Conservation (phyloP, 2,113 vertebrate species). For the Passer domesticus region DNA sequence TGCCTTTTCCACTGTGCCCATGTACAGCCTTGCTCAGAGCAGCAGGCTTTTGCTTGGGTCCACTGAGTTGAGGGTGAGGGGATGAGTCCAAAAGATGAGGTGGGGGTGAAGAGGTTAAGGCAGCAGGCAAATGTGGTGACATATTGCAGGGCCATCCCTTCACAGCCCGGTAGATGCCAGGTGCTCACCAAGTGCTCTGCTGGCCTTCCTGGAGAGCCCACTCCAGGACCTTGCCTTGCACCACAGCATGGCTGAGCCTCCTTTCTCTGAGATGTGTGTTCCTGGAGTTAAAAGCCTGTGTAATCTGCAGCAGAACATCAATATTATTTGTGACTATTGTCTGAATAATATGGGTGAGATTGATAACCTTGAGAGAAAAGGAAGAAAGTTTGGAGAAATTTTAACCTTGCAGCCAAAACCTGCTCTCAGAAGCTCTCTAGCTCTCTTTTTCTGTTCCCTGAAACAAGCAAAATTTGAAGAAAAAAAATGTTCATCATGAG, state of each 20-base stretch:
- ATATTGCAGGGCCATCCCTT: fast-evolving
- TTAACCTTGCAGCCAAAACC: not conserved
- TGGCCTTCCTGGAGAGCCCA: not conserved
- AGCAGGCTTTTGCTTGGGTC: not conserved
- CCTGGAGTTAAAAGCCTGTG: not conserved
- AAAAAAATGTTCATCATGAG: not conserved
- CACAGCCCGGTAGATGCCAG: not conserved
- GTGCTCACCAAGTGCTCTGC: fast-evolving
- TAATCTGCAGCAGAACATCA: not conserved
- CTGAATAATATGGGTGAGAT: not conserved
- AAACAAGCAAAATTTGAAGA: not conserved
- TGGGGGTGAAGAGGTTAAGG: not conserved
- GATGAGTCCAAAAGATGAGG: not conserved
- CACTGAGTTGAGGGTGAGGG: not conserved
- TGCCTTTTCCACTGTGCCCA: not conserved
- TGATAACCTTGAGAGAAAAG: not conserved
- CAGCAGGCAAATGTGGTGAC: fast-evolving
- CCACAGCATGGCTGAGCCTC: fast-evolving
- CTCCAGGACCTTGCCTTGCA: not conserved
- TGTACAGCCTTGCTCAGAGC: not conserved
- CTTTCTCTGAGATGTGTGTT: not conserved
- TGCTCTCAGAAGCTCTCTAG: not conserved
- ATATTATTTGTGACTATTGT: not conserved
- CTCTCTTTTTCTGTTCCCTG: not conserved
- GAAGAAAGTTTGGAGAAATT: not conserved